phyloP scores from a whole-genome alignment of 2,797 vertebrate species.

The Enteromius paludinosus region DNA sequence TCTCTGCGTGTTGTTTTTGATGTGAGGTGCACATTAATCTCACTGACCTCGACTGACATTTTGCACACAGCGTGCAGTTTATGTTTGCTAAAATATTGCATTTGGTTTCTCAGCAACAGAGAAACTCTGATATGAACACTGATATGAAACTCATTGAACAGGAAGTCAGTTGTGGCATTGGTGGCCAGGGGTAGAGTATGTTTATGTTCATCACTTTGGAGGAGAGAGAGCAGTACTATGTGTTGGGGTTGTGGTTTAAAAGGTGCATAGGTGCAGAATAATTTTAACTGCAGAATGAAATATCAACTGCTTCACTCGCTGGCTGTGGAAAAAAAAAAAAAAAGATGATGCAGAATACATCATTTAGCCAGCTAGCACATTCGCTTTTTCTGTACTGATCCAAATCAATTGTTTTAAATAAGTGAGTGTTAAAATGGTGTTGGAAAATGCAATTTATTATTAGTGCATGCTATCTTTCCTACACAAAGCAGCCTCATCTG shows the following conservation, averaged over 20 bases:
- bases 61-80: slow-evolving; percentile 27
- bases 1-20: not conserved
- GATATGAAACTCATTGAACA: slow-evolving; percentile 74
- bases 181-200: slow-evolving; percentile 76
- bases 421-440: not conserved
- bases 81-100: slow-evolving; percentile 66
- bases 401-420: not conserved
- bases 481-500: not conserved
- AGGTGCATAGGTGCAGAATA: slow-evolving; percentile 46
- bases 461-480: not conserved
- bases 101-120: slow-evolving; percentile 63
- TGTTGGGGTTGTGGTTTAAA: slow-evolving; percentile 62
- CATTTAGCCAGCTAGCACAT: not conserved
- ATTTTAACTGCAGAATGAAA: slow-evolving; percentile 8
- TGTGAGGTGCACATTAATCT: not conserved
- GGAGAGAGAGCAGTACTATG: slow-evolving; percentile 47
- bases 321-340: not conserved
- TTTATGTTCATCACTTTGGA: slow-evolving; percentile 73
- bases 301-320: not conserved
- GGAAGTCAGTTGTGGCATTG: slow-evolving; percentile 83
- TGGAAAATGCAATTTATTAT: not conserved
- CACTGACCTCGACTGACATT: slow-evolving; percentile 5
- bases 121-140: not conserved
- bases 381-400: not conserved
- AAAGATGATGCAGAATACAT: not conserved